A percentile compares a stretch with the other conserved stretches of the same genome.
phyloP scores from a whole-genome alignment of 2,888 invertebrate genomes.

The Philereme vetulata region DNA sequence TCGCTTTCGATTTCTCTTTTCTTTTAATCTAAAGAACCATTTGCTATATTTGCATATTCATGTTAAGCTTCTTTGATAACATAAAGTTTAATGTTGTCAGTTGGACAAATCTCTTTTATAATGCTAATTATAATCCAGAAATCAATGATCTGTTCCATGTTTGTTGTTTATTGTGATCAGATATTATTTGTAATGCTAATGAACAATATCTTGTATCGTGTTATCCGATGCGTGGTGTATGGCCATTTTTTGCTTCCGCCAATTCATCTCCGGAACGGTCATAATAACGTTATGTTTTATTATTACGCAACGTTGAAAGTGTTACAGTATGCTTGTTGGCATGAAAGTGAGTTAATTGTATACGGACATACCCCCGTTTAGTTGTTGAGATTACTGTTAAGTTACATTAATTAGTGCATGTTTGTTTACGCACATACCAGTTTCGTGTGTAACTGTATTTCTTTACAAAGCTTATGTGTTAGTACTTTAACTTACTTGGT shows the following conservation, averaged over 20 bases:
- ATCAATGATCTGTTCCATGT: not conserved
- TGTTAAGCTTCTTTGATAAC: not conserved
- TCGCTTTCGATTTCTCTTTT: no score
- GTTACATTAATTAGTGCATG: conserved; percentile 18
- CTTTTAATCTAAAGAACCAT: no score
- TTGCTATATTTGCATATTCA: no score
- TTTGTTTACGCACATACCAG: not conserved
- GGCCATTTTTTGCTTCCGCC: conserved; percentile 48
- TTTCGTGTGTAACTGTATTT: not conserved
- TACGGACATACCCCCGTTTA: conserved; percentile 49
- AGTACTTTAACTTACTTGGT: no score
- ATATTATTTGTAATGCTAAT: conserved; percentile 22
- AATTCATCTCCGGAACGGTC: conserved; percentile 51
- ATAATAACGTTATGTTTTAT: conserved; percentile 48
- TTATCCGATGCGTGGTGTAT: conserved; percentile 21
- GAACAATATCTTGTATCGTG: conserved; percentile 20
- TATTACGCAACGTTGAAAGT: conserved; percentile 63
- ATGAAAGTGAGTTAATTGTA: conserved; percentile 75
- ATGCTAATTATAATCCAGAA: not conserved
- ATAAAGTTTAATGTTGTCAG: not conserved
- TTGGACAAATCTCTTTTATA: not conserved
- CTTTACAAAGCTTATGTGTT: no score
- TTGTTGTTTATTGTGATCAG: not conserved
- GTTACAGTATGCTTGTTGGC: conserved; percentile 59
- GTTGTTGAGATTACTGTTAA: conserved; percentile 41